phyloP scores from a whole-genome alignment of 2,888 invertebrate species.

The Patella caerulea region DNA sequence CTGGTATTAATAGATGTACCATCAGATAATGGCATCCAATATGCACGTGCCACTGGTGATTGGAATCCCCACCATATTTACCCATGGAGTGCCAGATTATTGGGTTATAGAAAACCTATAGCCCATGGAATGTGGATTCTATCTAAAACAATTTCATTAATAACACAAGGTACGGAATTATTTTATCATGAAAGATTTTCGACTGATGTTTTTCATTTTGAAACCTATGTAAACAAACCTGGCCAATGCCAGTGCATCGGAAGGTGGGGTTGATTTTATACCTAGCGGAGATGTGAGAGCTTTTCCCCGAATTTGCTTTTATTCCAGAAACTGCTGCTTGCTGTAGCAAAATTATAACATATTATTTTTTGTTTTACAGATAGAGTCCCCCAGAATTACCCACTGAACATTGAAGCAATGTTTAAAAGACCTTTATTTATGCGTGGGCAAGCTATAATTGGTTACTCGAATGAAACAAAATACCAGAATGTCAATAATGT shows the following conservation, averaged over 20 bases:
- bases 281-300: too few relatives aligned
- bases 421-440: conserved; percentile 55
- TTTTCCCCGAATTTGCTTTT: too few relatives aligned
- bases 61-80: conserved; percentile 59
- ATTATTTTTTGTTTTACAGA: neutral
- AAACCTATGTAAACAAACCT: too few relatives aligned
- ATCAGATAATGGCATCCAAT: conserved; percentile 45
- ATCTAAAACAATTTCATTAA: conserved; percentile 34
- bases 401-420: conserved; percentile 36
- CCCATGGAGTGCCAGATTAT: conserved; percentile 45
- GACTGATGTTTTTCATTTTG: too few relatives aligned
- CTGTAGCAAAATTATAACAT: too few relatives aligned
- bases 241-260: too few relatives aligned
- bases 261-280: too few relatives aligned
- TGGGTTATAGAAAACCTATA: conserved; percentile 52
- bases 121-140: conserved; percentile 61
- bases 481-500: neutral
- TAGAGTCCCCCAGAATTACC: conserved; percentile 15
- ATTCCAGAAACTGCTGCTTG: too few relatives aligned
- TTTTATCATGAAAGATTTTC: too few relatives aligned
- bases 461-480: conserved; percentile 19
- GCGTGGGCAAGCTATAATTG: conserved; percentile 42
- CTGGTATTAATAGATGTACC: conserved; percentile 29
- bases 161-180: neutral
- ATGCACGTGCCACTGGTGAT: conserved; percentile 48